Evolutionary conservation across 2,888 invertebrate species (phyloP), one percentile per base, ranked within the genome.

Genomic region (Agrotis segetum): DNA sequence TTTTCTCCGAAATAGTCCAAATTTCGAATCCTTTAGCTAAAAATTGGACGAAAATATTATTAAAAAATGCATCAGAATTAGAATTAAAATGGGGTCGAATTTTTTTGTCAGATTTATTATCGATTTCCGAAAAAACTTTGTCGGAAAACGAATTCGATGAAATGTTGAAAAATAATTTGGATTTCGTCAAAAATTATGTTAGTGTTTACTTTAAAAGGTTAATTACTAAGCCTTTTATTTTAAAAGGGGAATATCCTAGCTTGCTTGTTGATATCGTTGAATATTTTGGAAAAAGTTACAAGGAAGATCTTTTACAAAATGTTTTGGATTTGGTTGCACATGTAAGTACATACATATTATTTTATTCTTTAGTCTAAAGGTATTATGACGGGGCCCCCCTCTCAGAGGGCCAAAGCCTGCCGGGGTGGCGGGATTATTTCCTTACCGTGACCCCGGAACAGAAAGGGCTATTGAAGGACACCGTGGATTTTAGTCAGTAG

Each of bases 181-280:
- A 66, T 2, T 76, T 87, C n/a, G 77, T 85, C 0, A 66, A 67
- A n/a, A 65, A 24, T 9, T 85, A 79, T 70, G 84, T 86, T 2
- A 81, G 67, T 5, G 74, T 89, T 0, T 84, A 79, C 61, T 82
- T 83, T 1, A 47, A 73, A n/a, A 77, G 73, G 47, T 3, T 81
- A 0, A 50, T 82, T 40, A 11, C 4, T 16, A 50, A 62, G 16
- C 61, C 77, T 11, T 73, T 61, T 58, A 17, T 67, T 0, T 55
- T 81, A 7, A 68, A 66, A 24, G 14, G 2, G 0, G 62, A 63
- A 7, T 21, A 60, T 3, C 56, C 29, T 21, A 4, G 11, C 0
- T 61, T 93, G 2, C 63, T 93, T 13, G 83, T 87, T 9, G 87
- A 90, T 17, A 40, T 91, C 0, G 81, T 93, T 4, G 89, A 87